phyloP scores from a whole-genome alignment of 1,140 invertebrate species.

The Drosophila asahinai region DNA sequence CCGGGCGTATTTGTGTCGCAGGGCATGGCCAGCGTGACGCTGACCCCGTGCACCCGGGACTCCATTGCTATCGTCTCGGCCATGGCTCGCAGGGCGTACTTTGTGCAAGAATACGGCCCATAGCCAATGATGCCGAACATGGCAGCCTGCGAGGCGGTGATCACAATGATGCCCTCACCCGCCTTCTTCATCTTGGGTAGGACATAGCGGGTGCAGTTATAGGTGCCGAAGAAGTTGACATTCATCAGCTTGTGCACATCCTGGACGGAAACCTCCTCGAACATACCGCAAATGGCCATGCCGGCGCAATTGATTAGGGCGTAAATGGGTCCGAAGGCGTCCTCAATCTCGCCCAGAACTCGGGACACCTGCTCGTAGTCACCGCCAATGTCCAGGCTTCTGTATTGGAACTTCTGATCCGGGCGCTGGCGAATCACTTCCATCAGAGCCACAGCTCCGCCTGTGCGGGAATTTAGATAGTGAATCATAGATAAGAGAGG shows the following conservation, averaged over 20 bases:
- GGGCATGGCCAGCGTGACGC: conserved; percentile 94
- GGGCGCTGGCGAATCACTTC: conserved; percentile 70
- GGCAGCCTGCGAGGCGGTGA: conserved; percentile 96
- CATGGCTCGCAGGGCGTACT: conserved; percentile 97
- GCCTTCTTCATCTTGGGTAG: conserved; percentile 90
- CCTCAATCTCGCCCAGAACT: conserved; percentile 88
- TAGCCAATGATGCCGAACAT: conserved; percentile 94
- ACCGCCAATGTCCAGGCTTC: conserved; percentile 91
- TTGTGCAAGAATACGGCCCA: conserved; percentile 95
- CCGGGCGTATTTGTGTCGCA: conserved; percentile 99
- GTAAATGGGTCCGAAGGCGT: conserved; percentile 90
- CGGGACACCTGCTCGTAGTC: conserved; percentile 88
- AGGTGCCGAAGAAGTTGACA: conserved; percentile 90
- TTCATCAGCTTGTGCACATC: conserved; percentile 91
- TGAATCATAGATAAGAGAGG: background rate
- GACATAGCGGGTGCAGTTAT: conserved; percentile 90
- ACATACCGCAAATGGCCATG: conserved; percentile 90
- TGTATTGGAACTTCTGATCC: conserved; percentile 89
- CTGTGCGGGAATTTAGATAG: conserved; percentile 33
- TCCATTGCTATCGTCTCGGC: conserved; percentile 98
- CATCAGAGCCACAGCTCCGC: conserved; percentile 75
- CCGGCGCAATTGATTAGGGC: conserved; percentile 98
- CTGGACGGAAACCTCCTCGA: conserved; percentile 92
- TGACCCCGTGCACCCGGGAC: conserved; percentile 92
- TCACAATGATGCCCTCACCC: conserved; percentile 91